phyloP scores from a whole-genome alignment of 1,140 invertebrate genomes.

The Diabrotica virgifera region DNA sequence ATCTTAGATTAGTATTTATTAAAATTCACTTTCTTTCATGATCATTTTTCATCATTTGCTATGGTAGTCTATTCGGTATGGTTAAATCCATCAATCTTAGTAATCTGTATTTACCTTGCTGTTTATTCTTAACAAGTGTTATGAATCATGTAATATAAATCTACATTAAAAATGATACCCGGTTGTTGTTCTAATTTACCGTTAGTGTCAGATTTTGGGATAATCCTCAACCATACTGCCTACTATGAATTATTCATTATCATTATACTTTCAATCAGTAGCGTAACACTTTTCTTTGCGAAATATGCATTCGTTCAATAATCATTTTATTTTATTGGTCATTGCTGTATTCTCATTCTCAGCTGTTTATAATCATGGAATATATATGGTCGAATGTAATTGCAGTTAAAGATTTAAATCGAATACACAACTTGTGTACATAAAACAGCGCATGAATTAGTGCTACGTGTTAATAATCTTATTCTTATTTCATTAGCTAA shows the following conservation, averaged over 20 bases:
- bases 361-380: too few relatives aligned
- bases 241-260: background rate
- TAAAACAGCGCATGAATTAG: too few relatives aligned
- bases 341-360: too few relatives aligned
- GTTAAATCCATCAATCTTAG: background rate
- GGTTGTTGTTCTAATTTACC: background rate
- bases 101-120: slow-evolving; percentile 1
- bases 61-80: background rate
- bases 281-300: too few relatives aligned
- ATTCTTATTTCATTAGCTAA: too few relatives aligned
- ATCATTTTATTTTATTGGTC: too few relatives aligned
- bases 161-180: slow-evolving; percentile 2
- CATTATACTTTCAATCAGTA: background rate
- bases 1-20: background rate
- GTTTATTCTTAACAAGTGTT: slow-evolving; percentile 3
- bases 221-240: background rate
- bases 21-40: background rate
- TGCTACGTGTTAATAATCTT: too few relatives aligned
- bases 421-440: too few relatives aligned
- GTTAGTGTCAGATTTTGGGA: background rate
- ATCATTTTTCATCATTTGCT: slow-evolving; percentile 1
- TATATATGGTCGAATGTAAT: too few relatives aligned
- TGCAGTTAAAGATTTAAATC: too few relatives aligned
- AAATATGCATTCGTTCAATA: too few relatives aligned
- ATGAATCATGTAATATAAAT: slow-evolving; percentile 3